phyloP scores from a whole-genome alignment of 2,797 vertebrate genomes.

The Euphonia xanthogaster region DNA sequence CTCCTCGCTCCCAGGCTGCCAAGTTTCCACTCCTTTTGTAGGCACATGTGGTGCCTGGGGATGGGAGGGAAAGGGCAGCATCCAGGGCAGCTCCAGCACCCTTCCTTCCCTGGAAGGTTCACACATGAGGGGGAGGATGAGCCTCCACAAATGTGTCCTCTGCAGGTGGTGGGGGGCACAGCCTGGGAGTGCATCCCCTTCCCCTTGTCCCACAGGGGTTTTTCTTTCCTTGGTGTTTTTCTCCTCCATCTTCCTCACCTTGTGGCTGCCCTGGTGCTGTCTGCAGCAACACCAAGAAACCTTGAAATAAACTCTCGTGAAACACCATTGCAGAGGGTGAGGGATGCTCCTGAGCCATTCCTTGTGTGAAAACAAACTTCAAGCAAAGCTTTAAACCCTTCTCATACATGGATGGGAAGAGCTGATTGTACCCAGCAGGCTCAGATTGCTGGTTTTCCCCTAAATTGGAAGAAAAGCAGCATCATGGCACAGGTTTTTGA shows the following conservation, averaged over 20 bases:
- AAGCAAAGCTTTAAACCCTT: neutral
- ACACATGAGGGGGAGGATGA: fast-evolving
- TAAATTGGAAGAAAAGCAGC: neutral
- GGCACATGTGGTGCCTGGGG: neutral
- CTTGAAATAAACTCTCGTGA: neutral
- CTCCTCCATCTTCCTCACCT: neutral
- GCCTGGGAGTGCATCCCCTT: neutral
- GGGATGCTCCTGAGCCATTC: neutral
- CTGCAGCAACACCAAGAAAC: neutral
- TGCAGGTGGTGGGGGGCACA: neutral
- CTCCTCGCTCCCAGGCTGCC: constrained; percentile 26
- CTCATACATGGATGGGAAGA: fast-evolving
- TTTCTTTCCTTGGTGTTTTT: fast-evolving
- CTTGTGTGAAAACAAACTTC: neutral
- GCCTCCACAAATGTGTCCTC: fast-evolving
- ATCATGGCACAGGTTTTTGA: neutral
- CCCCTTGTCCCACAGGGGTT: fast-evolving
- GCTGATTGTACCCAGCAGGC: neutral
- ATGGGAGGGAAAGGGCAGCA: constrained; percentile 21
- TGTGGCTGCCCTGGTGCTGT: neutral
- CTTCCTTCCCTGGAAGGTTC: neutral
- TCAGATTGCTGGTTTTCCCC: neutral
- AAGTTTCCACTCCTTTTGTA: constrained; percentile 68
- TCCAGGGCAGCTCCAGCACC: neutral
- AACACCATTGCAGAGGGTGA: neutral